A percentile compares a stretch with the other conserved stretches of the same genome.
Conservation (phyloP, 2,888 invertebrate genomes). For the Smittia aterrima region DNA sequence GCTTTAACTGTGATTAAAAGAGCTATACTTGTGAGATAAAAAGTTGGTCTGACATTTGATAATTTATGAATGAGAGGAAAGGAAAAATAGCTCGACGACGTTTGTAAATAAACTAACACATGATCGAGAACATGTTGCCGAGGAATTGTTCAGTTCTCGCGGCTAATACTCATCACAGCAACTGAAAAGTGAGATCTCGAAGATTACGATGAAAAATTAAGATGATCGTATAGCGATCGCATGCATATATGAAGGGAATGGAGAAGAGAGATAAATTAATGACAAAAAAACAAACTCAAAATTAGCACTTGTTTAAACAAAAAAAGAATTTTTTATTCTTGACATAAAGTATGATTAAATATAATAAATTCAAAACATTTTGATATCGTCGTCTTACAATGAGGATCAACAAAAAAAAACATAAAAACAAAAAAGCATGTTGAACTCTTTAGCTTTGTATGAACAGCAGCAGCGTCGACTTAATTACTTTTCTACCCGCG, state of each 20-base stretch:
- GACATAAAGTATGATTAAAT: neutral
- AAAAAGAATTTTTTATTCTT: neutral
- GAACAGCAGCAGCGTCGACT: neutral
- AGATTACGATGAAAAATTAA: slow-evolving; percentile 3
- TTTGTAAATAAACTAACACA: slow-evolving; percentile 13
- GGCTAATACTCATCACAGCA: neutral
- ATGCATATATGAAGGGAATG: neutral
- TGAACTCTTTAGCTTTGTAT: neutral
- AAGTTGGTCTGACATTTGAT: neutral
- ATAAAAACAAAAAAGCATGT: neutral
- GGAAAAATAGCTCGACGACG: neutral
- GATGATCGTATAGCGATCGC: neutral
- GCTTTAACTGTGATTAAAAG: neutral
- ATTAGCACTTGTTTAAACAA: slow-evolving; percentile 23
- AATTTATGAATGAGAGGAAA: slow-evolving; percentile 5
- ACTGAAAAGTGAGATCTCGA: neutral
- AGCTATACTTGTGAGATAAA: neutral
- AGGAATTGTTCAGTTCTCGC: neutral
- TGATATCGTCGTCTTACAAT: neutral
- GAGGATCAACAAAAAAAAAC: neutral
- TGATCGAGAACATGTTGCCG: slow-evolving; percentile 3
- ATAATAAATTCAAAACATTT: slow-evolving; percentile 23
- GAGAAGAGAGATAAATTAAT: neutral
- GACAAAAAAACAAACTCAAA: slow-evolving; percentile 18
- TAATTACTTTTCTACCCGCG: slow-evolving; percentile 4